These are phyloP conservation scores for Melipona beecheii DNA, from an alignment of 2,888 invertebrate species.

Conservation along the genomic window DNA sequence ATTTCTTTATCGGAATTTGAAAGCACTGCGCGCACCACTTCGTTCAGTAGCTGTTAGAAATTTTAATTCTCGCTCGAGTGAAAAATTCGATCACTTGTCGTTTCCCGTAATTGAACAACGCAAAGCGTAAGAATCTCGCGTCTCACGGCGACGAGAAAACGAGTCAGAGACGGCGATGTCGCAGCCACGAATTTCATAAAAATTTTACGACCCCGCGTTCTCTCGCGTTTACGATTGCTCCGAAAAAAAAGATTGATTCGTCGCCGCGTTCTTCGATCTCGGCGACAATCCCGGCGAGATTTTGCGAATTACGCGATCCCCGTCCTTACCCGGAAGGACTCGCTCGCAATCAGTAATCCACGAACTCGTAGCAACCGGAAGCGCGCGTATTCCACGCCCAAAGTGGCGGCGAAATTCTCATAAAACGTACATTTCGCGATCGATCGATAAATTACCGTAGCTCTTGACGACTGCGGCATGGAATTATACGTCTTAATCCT, in stretches of 20 bases:
- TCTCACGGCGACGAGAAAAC: not conserved
- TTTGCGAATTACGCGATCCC: conserved; percentile 34
- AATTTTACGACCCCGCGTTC: conserved; percentile 48
- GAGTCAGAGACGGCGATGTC: conserved; percentile 21
- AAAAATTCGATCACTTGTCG: too few relatives aligned
- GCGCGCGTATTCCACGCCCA: not conserved
- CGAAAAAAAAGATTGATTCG: conserved; percentile 45
- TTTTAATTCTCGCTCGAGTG: too few relatives aligned
- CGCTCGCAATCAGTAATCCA: conserved; percentile 4
- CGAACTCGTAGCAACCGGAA: not conserved
- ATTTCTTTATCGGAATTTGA: too few relatives aligned
- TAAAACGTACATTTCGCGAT: conserved; percentile 29
- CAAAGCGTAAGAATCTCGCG: not conserved
- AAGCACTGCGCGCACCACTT: too few relatives aligned
- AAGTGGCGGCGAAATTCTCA: not conserved
- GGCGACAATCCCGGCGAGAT: not conserved
- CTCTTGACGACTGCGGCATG: not conserved
- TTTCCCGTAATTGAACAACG: not conserved
- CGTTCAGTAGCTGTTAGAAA: too few relatives aligned
- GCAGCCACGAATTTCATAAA: conserved; percentile 50
- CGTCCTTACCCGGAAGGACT: conserved; percentile 1
- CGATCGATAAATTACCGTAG: conserved; percentile 40
- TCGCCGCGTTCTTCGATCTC: conserved; percentile 35
- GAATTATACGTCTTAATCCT: conserved; percentile 34
- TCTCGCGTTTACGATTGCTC: conserved; percentile 59